Percentiles rank a stretch among this genome's conserved stretches.
phyloP scores from a whole-genome alignment of 2,888 invertebrate genomes.

The Portevinia maculata region DNA sequence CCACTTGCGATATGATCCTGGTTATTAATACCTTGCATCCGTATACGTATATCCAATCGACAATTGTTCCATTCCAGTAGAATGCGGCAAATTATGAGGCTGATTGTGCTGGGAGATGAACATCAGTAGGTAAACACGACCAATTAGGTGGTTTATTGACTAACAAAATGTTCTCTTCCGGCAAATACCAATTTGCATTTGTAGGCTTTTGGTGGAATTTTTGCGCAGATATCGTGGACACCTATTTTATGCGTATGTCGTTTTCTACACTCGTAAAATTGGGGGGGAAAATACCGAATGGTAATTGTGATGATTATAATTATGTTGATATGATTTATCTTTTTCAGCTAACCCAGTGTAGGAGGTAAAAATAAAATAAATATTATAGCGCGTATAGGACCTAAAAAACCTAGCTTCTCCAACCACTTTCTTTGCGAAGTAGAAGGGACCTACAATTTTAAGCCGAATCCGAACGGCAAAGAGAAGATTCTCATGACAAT shows the following conservation, averaged over 20 bases:
- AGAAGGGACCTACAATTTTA: no score
- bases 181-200: neutral
- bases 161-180: slow-evolving; percentile 11
- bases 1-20: slow-evolving; percentile 63
- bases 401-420: no score
- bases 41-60: slow-evolving; percentile 34
- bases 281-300: no score
- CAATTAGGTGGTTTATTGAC: slow-evolving; percentile 67
- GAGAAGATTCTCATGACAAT: no score
- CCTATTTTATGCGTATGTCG: neutral
- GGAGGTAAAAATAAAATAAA: no score
- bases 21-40: slow-evolving; percentile 67
- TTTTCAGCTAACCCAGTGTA: no score
- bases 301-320: no score
- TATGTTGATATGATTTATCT: no score
- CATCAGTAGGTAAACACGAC: slow-evolving; percentile 48
- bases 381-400: no score
- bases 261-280: no score
- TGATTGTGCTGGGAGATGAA: slow-evolving; percentile 38
- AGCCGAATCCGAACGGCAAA: no score
- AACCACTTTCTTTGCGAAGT: no score
- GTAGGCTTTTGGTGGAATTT: neutral
- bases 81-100: neutral
- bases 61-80: slow-evolving; percentile 44
- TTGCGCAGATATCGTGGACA: neutral